A percentile compares a stretch with the other conserved stretches of the same genome.
phyloP scores from a whole-genome alignment of 1,140 invertebrate genomes.

The Ylistrum balloti region DNA sequence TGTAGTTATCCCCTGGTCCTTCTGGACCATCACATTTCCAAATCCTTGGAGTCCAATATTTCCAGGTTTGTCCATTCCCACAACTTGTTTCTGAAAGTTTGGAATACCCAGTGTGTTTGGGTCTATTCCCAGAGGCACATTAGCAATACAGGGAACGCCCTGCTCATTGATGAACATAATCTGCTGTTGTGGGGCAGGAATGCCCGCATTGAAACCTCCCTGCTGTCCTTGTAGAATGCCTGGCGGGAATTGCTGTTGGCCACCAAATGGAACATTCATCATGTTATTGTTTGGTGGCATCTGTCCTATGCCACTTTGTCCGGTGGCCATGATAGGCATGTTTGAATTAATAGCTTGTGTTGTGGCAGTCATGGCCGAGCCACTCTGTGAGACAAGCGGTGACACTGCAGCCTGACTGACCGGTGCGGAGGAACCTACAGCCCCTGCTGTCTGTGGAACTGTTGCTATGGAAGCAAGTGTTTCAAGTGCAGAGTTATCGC shows the following conservation, averaged over 20 bases:
- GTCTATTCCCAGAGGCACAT: constrained; percentile 66
- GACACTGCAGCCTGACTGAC: constrained; percentile 45
- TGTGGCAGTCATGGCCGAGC: constrained; percentile 57
- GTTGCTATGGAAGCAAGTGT: constrained; percentile 77
- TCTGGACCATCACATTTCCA: constrained; percentile 31
- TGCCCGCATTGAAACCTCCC: constrained; percentile 45
- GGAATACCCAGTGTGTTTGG: constrained; percentile 57
- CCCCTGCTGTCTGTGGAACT: constrained; percentile 65
- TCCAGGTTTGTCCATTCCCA: constrained; percentile 50
- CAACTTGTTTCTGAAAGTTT: constrained; percentile 58
- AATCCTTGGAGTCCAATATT: constrained; percentile 49
- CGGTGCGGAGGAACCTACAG: constrained; percentile 54
- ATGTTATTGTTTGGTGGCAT: constrained; percentile 57
- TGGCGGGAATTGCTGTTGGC: constrained; percentile 57
- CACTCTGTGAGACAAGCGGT: constrained; percentile 52
- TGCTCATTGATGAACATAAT: constrained; percentile 78
- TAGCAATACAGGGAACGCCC: constrained; percentile 74
- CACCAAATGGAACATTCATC: constrained; percentile 68
- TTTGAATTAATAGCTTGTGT: constrained; percentile 59
- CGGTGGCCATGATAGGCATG: constrained; percentile 67
- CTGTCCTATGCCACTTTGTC: constrained; percentile 55
- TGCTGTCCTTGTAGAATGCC: constrained; percentile 51
- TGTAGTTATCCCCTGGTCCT: neutral
- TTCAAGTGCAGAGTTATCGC: constrained; percentile 60
- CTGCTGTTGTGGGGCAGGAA: constrained; percentile 62